Conservation (phyloP, 2,113 vertebrate species). For the Anoura caudifer region DNA sequence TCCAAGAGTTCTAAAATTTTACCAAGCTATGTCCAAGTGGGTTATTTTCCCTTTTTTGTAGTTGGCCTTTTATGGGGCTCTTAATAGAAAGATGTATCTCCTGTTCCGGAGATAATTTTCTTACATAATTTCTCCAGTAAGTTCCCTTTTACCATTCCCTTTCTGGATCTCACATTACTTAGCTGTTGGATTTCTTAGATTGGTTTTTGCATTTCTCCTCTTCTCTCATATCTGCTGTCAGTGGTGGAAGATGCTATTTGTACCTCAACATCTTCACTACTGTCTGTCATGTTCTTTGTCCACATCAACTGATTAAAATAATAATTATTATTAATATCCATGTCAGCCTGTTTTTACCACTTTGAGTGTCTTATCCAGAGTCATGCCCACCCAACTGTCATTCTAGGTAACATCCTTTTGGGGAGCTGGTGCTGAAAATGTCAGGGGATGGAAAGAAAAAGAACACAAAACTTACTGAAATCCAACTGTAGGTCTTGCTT, state of each 20-base stretch:
- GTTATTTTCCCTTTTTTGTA: not conserved
- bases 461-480: not conserved
- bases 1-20: conserved; percentile 16
- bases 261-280: not conserved
- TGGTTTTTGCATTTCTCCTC: not conserved
- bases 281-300: not conserved
- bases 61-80: not conserved
- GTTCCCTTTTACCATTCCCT: not conserved
- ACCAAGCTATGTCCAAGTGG: not conserved
- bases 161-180: not conserved
- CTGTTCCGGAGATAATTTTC: not conserved
- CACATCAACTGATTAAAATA: not conserved
- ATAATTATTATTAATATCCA: not conserved
- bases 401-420: not conserved
- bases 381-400: not conserved
- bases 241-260: not conserved
- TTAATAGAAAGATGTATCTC: not conserved
- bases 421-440: not conserved
- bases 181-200: not conserved
- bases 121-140: not conserved
- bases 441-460: not conserved
- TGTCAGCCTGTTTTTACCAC: not conserved
- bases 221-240: not conserved
- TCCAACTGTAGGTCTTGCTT: conserved; percentile 43
- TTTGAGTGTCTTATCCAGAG: not conserved